phyloP scores from a whole-genome alignment of 2,113 vertebrate species.

The Hypomesus transpacificus region DNA sequence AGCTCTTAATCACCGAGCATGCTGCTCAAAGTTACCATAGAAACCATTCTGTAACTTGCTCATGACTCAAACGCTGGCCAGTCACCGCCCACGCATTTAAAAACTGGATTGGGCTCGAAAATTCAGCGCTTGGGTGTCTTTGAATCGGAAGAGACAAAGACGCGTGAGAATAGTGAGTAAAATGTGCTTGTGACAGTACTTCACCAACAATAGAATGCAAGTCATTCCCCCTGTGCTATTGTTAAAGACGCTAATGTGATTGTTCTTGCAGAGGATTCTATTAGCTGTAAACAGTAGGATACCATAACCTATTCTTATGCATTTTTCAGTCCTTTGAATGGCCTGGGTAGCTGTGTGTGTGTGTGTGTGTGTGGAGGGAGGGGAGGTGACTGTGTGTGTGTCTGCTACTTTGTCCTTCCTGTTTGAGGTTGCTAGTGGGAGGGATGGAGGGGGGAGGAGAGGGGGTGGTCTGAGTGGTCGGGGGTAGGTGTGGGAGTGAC shows the following conservation, averaged over 20 bases:
- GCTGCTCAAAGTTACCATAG: slow-evolving; percentile 62
- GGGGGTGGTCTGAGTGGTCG: neutral
- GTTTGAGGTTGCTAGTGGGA: neutral
- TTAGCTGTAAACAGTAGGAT: neutral
- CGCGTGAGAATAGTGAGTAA: too few species aligned
- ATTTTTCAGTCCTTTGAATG: too few species aligned
- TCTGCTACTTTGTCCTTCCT: neutral
- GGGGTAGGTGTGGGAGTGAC: neutral
- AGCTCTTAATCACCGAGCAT: slow-evolving; percentile 48
- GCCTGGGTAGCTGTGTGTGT: too few species aligned
- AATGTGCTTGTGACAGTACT: too few species aligned
- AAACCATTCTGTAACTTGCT: slow-evolving; percentile 58
- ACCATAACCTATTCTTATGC: too few species aligned
- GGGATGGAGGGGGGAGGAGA: neutral
- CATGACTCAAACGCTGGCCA: neutral
- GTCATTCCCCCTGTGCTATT: too few species aligned
- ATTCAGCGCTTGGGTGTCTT: too few species aligned
- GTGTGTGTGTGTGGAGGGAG: too few species aligned
- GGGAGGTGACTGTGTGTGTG: neutral
- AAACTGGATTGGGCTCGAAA: neutral
- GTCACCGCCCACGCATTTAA: slow-evolving; percentile 28
- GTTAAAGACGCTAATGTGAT: neutral
- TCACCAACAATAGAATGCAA: too few species aligned
- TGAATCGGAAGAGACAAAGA: too few species aligned
- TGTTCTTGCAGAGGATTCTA: neutral